Base-by-base conservation (phyloP, 2,113 vertebrate species). In the Dolichotis patagonum region DNA sequence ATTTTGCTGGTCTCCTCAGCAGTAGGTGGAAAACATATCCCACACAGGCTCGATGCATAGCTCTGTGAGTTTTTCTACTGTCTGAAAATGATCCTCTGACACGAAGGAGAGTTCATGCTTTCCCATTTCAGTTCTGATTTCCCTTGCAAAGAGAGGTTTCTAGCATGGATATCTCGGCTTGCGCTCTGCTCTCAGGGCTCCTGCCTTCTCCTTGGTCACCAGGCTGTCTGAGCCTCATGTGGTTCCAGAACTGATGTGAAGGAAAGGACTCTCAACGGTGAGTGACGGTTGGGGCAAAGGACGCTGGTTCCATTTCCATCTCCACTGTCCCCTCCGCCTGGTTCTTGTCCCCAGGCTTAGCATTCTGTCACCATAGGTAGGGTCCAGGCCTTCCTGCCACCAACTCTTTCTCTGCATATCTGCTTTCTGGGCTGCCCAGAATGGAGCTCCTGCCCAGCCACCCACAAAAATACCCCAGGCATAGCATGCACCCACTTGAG, bases 91-190 rank as follows among this genome's bases (percentile, higher is more conserved):
- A 89, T 63, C 88, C 71, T n/a, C 49, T 22, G 77, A 52, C 43
- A 22, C 0, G 8, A 49, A 14, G 41, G 54, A 80, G 69, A 56
- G 60, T 26, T 11, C 8, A 58, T 6, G 22, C 26, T 90, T 96
- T 96, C 91, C 93, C 71, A 65, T 78, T 85, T 94, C 19, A 1
- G 81, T 90, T 90, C 84, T 63, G 94, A 62, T 96, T 97, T 81
- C 56, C 41, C 41, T 65, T 12, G 19, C n/a, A n/a, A n/a, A n/a
- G 80, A 89, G 14, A 54, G 6, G 12, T 28, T 88, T 49, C 24
- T 20, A 56, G 69, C 7, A n/a, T 0, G 22, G 35, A 41, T 46
- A 80, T 30, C 46, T 46, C 49, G 30, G 38, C 41, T 43, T 11
- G 26, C 32, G 32, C 0, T 22, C 46, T 78, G 73, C 62, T 83